These are phyloP conservation scores for Pithys albifrons DNA, from an alignment of 2,113 vertebrate species.

Conservation along the genomic window DNA sequence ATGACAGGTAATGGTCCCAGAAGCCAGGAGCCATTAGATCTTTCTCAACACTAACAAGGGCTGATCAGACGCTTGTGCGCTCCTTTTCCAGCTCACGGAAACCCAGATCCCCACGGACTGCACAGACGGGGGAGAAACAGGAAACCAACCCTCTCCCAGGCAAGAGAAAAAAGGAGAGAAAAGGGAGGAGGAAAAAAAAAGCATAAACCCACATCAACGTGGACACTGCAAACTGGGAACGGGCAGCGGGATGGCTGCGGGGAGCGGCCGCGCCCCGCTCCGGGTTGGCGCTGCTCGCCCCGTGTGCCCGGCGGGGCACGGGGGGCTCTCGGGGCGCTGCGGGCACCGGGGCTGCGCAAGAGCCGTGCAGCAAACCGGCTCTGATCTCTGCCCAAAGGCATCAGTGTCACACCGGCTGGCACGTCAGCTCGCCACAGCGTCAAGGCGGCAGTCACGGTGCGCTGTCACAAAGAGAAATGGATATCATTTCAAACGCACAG, in stretches of 20 bases:
- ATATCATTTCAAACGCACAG: conserved; percentile 86
- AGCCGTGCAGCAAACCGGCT: conserved; percentile 82
- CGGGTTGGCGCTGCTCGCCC: conserved; percentile 2
- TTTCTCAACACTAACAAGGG: conserved; percentile 55
- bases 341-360: background rate
- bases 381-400: conserved; percentile 90
- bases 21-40: conserved; percentile 58
- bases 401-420: conserved; percentile 81
- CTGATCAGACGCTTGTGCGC: background rate
- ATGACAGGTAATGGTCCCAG: conserved; percentile 72
- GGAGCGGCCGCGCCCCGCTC: conserved; percentile 27
- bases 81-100: conserved; percentile 39
- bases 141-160: background rate
- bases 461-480: conserved; percentile 91
- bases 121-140: conserved; percentile 27
- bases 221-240: background rate
- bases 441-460: conserved; percentile 79
- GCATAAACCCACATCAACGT: accelerated
- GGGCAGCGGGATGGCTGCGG: background rate
- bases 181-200: background rate
- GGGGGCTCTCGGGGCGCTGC: conserved; percentile 57
- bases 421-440: conserved; percentile 82
- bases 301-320: conserved; percentile 32
- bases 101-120: conserved; percentile 21
- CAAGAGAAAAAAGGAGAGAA: background rate